Conservation (phyloP, 2,113 vertebrate genomes). For the Neodontobutis hainanensis region DNA sequence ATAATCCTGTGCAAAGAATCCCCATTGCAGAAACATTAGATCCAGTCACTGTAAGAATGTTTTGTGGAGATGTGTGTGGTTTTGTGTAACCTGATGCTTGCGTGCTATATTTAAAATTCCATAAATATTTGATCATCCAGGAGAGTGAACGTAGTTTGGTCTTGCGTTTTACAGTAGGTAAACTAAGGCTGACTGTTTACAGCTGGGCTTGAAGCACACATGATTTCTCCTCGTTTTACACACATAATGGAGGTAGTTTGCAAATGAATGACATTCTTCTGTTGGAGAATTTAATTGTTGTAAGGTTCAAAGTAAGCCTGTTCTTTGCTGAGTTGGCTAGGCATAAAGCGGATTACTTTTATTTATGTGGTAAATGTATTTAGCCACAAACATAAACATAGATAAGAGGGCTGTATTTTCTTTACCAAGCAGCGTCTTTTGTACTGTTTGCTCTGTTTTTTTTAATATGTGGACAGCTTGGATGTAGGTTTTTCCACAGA, state of each 20-base stretch:
- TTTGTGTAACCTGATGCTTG: slow-evolving; percentile 24
- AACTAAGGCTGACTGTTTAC: neutral
- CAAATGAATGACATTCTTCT: slow-evolving; percentile 15
- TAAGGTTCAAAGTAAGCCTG: slow-evolving; percentile 5
- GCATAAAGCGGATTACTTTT: slow-evolving; percentile 35
- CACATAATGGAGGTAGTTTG: slow-evolving; percentile 17
- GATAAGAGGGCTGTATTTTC: neutral
- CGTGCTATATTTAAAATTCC: slow-evolving; percentile 26
- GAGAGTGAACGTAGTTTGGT: neutral
- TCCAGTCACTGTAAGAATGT: no score
- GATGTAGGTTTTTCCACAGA: slow-evolving; percentile 14
- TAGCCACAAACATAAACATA: neutral
- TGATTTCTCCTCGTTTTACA: neutral
- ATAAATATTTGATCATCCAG: slow-evolving; percentile 61
- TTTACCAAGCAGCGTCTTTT: neutral
- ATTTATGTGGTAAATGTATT: slow-evolving; percentile 19
- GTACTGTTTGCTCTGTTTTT: neutral
- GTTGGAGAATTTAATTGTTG: slow-evolving; percentile 29
- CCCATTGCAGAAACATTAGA: no score
- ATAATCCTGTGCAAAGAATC: no score
- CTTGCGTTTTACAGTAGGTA: neutral
- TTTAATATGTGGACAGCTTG: slow-evolving; percentile 15
- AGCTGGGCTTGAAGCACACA: neutral
- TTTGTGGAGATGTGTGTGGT: no score
- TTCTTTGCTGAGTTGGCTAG: slow-evolving; percentile 19